Evolutionary conservation across 2,113 vertebrate genomes (phyloP).

Genomic region (Boleophthalmus pectinirostris): DNA sequence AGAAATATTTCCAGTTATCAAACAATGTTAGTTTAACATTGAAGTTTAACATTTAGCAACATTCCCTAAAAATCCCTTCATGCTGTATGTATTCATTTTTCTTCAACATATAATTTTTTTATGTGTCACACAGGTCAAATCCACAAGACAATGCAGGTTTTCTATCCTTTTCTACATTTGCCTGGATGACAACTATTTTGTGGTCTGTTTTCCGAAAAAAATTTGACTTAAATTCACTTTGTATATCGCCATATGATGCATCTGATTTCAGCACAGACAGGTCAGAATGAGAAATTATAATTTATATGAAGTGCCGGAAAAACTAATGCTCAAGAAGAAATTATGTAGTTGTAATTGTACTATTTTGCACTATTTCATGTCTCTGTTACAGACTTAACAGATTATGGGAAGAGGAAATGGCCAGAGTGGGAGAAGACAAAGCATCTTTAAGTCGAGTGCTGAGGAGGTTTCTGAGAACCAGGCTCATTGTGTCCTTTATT

Average conservation of each 20-base stretch:
- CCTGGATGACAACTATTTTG: constrained; percentile 81
- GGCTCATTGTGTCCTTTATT: constrained; percentile 56
- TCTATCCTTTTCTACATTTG: constrained; percentile 74
- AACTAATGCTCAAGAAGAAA: too few relatives aligned
- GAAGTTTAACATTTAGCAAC: too few relatives aligned
- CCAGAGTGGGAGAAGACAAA: constrained; percentile 71
- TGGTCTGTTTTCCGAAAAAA: constrained; percentile 70
- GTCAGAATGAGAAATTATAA: constrained; percentile 39
- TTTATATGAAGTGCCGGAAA: neutral
- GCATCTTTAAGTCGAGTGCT: constrained; percentile 70
- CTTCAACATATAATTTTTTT: too few relatives aligned
- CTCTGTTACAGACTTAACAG: constrained; percentile 62
- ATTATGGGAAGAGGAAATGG: constrained; percentile 79
- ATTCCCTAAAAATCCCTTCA: too few relatives aligned
- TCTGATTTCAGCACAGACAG: constrained; percentile 71
- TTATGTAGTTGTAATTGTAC: too few relatives aligned
- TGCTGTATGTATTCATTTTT: too few relatives aligned
- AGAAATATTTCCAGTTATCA: neutral
- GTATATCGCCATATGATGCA: constrained; percentile 69
- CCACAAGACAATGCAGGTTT: constrained; percentile 78
- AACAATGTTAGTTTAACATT: too few relatives aligned
- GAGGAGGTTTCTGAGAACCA: constrained; percentile 76
- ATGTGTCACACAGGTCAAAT: constrained; percentile 53
- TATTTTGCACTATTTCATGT: neutral
- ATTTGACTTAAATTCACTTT: constrained; percentile 61